Base-by-base conservation (phyloP, 2,113 vertebrate species). In the Mus pahari region DNA sequence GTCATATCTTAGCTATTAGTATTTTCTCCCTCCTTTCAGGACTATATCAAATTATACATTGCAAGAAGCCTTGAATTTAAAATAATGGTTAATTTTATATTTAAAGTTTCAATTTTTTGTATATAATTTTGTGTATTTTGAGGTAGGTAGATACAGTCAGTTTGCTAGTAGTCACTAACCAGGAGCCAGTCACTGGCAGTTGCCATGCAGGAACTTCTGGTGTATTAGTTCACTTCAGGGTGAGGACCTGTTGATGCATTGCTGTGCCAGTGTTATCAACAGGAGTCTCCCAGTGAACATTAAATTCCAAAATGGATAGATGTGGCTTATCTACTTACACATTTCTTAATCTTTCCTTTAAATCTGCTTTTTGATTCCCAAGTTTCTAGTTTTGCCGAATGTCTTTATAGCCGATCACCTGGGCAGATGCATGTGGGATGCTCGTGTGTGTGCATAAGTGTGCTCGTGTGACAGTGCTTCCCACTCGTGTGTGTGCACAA, bases 291-390 rank as follows among this genome's bases (percentile, higher is more conserved):
- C 36, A 66, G n/a, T 87, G n/a, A 70, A 1, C 68, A 79, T 81
- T 91, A 70, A 75, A 55, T 95, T 89, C 71, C 17, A 16, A 28
- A 74, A 75, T 84, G 7, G 14, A 1, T 86, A 39, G 58, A 2
- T 36, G 70, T 68, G 58, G 26, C 45, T 77, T 75, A 14, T 79
- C 13, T 55, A 83, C 64, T 39, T 45, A 81, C 42, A 53, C 7
- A 50, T 75, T 82, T 87, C 2, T 64, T 93, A 48, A 60, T 75
- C 33, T 87, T 94, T 87, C n/a, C 75, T 20, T 92, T 79, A 87
- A 90, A 28, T 45, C 48, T 83, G 53, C 10, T 26, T 74, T 92
- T 90, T 82, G 11, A 48, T 83, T 87, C 20, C 50, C 1, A 71
- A 87, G 84, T 66, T 28, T 86, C 64, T 84, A 8, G 60, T 88